Evolutionary conservation across 2,888 invertebrate genomes (phyloP).

Genomic region (Galerucella nymphaeae): DNA sequence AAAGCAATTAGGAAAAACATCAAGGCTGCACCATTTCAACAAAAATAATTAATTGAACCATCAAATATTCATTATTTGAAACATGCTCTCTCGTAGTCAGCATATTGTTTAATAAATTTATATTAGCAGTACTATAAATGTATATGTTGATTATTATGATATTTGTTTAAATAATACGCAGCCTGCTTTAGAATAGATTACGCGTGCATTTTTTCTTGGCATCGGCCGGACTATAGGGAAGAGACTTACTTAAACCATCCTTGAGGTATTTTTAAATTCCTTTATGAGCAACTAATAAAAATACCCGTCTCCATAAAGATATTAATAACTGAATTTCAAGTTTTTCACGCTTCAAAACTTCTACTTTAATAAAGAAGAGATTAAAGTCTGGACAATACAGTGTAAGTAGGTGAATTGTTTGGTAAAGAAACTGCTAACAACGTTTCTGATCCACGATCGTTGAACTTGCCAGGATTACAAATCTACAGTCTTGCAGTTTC

Average conservation of each 20-base stretch:
- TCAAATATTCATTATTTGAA: background rate
- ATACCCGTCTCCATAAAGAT: background rate
- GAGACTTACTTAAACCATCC: no score
- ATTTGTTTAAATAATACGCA: no score
- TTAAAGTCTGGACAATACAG: conserved; percentile 9
- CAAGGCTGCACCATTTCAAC: background rate
- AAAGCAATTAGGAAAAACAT: background rate
- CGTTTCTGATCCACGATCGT: conserved; percentile 26
- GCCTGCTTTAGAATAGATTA: no score
- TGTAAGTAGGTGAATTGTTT: conserved; percentile 13
- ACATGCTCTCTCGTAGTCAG: background rate
- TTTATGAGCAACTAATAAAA: no score
- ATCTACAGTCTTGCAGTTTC: conserved; percentile 37
- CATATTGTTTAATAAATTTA: background rate
- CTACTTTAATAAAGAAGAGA: conserved; percentile 16
- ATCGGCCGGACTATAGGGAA: no score
- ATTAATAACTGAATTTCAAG: background rate
- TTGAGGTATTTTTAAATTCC: no score
- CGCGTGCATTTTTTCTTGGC: no score
- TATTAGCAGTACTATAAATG: background rate
- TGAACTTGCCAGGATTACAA: conserved; percentile 37
- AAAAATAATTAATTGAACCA: background rate
- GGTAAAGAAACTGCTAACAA: conserved; percentile 9
- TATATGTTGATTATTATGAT: no score
- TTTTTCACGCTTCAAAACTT: background rate